phyloP scores from a whole-genome alignment of 2,888 invertebrate genomes.

The Spisula solida region DNA sequence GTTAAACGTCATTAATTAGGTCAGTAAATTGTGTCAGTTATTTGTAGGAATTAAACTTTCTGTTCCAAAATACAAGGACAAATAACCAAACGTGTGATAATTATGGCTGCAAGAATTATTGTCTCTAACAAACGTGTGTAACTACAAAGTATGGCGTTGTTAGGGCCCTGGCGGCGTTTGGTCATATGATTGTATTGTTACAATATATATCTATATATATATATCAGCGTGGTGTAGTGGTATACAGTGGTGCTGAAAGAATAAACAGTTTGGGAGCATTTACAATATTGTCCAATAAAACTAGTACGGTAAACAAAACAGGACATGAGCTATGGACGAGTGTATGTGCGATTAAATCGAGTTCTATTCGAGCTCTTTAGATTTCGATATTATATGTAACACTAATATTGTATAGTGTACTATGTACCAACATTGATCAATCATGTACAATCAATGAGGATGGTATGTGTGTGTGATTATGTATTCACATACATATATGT shows the following conservation, averaged over 20 bases:
- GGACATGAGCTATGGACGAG: not conserved
- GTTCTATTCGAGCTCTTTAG: not conserved
- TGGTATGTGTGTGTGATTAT: not conserved
- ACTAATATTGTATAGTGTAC: slow-evolving; percentile 26
- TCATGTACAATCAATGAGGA: slow-evolving; percentile 15
- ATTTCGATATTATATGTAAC: slow-evolving; percentile 30
- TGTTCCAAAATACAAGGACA: slow-evolving; percentile 9
- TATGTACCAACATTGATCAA: not conserved
- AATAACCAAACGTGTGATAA: not conserved
- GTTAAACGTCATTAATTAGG: slow-evolving; percentile 37
- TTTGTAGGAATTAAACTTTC: slow-evolving; percentile 1
- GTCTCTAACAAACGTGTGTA: not conserved
- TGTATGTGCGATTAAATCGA: not conserved
- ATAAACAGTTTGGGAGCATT: not conserved
- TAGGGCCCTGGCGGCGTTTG: not conserved
- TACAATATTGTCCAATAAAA: not conserved
- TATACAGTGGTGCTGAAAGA: not conserved
- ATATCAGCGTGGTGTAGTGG: not conserved
- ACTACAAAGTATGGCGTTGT: not conserved
- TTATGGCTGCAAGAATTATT: not conserved
- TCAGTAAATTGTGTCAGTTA: slow-evolving; percentile 37
- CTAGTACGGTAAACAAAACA: not conserved
- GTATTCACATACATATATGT: slow-evolving; percentile 1
- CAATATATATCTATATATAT: not conserved
- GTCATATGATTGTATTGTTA: not conserved